Percentiles rank a stretch among this genome's conserved stretches.
phyloP scores from a whole-genome alignment of 1,140 invertebrate species.

The Drosophila leontia region DNA sequence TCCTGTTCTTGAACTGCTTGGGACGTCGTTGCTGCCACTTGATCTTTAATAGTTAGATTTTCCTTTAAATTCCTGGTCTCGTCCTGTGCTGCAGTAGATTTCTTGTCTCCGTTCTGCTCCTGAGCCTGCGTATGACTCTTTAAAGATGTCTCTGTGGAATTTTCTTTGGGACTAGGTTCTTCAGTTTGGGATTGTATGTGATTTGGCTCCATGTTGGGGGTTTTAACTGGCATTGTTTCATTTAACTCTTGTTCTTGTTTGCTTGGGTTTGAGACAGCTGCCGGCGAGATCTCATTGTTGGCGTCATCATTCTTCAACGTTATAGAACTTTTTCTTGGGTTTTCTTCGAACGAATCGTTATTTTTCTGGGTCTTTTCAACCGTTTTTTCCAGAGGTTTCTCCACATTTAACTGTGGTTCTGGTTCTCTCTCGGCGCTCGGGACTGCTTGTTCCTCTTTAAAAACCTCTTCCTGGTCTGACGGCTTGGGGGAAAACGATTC shows the following conservation, averaged over 20 bases:
- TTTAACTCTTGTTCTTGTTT: neutral
- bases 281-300: neutral
- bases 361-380: neutral
- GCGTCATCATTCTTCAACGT: neutral
- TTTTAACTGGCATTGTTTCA: neutral
- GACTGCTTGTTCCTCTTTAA: neutral
- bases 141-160: neutral
- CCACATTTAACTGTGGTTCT: neutral
- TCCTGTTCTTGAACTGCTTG: neutral
- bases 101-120: neutral
- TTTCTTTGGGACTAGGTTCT: neutral
- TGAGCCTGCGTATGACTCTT: neutral
- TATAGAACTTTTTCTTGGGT: neutral
- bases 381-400: neutral
- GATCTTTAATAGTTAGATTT: neutral
- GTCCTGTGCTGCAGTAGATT: neutral
- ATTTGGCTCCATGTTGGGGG: no score
- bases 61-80: neutral
- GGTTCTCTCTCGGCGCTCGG: no score
- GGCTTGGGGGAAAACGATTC: neutral
- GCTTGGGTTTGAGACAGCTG: neutral
- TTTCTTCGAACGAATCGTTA: neutral
- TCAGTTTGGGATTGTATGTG: no score
- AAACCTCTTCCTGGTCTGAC: neutral
- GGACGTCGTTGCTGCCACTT: no score